phyloP scores from a whole-genome alignment of 2,888 invertebrate genomes.

The Quadroppia sp. region DNA sequence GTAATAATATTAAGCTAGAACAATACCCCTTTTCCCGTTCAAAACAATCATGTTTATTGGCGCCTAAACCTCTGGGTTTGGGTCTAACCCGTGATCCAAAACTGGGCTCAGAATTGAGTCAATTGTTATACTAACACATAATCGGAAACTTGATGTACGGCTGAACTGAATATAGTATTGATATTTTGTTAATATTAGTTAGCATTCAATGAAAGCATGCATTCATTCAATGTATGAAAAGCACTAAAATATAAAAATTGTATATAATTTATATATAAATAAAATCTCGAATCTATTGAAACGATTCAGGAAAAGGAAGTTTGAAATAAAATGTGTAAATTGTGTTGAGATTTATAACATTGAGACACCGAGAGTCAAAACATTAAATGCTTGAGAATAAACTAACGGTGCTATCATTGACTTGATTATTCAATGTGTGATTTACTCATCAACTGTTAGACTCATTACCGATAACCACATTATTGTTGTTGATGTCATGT shows the following conservation, averaged over 20 bases:
- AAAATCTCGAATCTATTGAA: slow-evolving; percentile 13
- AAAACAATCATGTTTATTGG: neutral
- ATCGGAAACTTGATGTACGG: neutral
- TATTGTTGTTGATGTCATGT: slow-evolving; percentile 26
- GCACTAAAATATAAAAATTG: slow-evolving; percentile 17
- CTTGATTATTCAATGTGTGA: neutral
- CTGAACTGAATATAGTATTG: slow-evolving; percentile 10
- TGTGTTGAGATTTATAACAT: neutral
- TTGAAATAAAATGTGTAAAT: neutral
- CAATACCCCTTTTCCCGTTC: neutral
- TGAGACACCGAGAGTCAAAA: neutral
- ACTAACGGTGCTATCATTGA: slow-evolving; percentile 21
- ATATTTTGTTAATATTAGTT: slow-evolving; percentile 14
- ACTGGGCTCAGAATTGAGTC: neutral
- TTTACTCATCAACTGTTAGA: neutral
- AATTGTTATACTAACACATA: neutral
- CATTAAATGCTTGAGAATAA: neutral
- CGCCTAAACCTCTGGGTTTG: neutral
- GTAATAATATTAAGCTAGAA: too few species aligned
- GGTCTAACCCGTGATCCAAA: neutral
- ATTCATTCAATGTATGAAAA: slow-evolving; percentile 31
- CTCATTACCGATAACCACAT: neutral
- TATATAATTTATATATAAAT: slow-evolving; percentile 29
- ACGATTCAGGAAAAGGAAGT: slow-evolving; percentile 7
- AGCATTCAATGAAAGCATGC: neutral